A percentile compares a stretch with the other conserved stretches of the same genome.
Conservation (phyloP, 2,797 vertebrate genomes). For the Hyperoplus lanceolatus region DNA sequence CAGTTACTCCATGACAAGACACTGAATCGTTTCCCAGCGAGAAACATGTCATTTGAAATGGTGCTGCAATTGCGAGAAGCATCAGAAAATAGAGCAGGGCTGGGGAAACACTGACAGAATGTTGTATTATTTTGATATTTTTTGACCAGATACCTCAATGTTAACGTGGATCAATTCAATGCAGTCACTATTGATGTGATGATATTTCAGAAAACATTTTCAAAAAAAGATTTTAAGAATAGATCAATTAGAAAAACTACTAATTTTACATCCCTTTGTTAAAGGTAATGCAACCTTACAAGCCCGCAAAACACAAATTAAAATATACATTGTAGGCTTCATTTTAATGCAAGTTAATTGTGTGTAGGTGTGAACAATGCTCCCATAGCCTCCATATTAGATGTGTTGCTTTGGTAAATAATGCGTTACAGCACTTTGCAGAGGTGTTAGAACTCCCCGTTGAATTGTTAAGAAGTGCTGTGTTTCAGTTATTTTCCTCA, state of each 20-base stretch:
- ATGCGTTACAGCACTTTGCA: slow-evolving; percentile 9
- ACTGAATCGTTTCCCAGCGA: slow-evolving; percentile 60
- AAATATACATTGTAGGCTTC: background rate
- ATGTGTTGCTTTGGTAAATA: slow-evolving; percentile 16
- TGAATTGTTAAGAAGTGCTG: slow-evolving; percentile 5
- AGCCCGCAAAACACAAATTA: background rate
- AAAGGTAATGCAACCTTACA: background rate
- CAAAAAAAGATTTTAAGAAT: no score
- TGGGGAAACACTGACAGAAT: slow-evolving; percentile 14
- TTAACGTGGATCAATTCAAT: background rate
- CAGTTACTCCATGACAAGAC: slow-evolving; percentile 68
- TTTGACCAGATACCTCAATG: background rate
- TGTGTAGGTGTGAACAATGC: background rate
- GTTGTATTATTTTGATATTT: slow-evolving; percentile 19
- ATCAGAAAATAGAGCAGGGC: slow-evolving; percentile 26
- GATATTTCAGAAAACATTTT: background rate
- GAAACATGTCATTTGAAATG: slow-evolving; percentile 55
- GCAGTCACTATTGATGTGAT: background rate
- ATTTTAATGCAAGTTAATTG: background rate
- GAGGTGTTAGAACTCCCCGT: slow-evolving; percentile 41
- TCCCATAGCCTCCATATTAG: slow-evolving; percentile 5
- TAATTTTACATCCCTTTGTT: background rate
- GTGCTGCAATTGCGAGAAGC: slow-evolving; percentile 31
- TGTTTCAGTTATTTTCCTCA: slow-evolving; percentile 42
- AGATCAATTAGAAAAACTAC: background rate